These are phyloP conservation scores for Struthio camelus DNA, from an alignment of 2,113 vertebrate genomes.

Conservation along the genomic window DNA sequence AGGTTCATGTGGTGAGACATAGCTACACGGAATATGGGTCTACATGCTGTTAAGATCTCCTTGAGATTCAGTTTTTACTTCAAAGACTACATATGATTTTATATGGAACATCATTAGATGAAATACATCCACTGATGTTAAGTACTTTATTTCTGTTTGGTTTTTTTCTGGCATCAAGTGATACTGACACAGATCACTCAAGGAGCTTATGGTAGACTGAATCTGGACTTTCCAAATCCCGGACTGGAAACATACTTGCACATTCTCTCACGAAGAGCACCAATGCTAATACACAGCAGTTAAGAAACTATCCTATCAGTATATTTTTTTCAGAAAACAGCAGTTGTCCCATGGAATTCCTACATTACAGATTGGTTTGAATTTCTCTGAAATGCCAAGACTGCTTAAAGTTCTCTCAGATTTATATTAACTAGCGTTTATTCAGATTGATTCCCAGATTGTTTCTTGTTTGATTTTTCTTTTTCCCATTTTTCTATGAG, in stretches of 20 bases:
- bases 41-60: not conserved
- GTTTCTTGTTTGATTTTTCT: not conserved
- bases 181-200: not conserved
- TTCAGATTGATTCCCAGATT: not conserved
- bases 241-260: not conserved
- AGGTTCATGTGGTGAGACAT: not conserved
- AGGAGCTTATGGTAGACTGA: not conserved
- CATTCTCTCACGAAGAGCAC: not conserved
- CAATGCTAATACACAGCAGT: not conserved
- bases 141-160: not conserved
- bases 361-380: not conserved
- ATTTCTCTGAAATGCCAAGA: not conserved
- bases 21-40: not conserved
- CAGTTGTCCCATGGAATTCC: not conserved
- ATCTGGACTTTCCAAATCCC: not conserved
- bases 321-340: not conserved
- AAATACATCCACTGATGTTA: not conserved
- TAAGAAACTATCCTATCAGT: not conserved
- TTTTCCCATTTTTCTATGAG: not conserved
- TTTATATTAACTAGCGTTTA: not conserved
- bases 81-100: not conserved
- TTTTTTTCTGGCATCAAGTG: not conserved
- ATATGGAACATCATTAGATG: not conserved
- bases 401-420: not conserved
- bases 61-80: not conserved